phyloP scores from a whole-genome alignment of 2,113 vertebrate genomes.

The Nesoenas mayeri region DNA sequence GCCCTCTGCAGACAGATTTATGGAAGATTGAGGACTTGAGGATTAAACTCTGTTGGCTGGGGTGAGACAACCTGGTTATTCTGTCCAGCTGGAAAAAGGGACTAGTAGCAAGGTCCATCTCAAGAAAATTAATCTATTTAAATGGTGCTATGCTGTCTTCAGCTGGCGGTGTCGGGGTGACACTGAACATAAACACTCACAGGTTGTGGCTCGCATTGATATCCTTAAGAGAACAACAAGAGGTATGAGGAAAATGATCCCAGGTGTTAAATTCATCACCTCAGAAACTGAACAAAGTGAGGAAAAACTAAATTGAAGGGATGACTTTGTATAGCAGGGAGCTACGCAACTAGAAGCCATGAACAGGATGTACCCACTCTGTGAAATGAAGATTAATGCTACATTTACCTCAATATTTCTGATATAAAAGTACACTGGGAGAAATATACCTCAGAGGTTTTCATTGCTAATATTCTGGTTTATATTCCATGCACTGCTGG shows the following conservation, averaged over 20 bases:
- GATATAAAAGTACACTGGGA: neutral
- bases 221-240: neutral
- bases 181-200: constrained; percentile 3
- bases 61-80: constrained; percentile 33
- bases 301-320: neutral
- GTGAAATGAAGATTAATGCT: neutral
- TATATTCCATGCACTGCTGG: neutral
- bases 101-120: neutral
- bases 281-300: neutral
- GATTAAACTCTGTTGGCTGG: constrained; percentile 38
- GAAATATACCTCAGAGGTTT: neutral
- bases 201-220: neutral
- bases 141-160: constrained; percentile 17
- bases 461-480: neutral
- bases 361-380: neutral
- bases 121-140: constrained; percentile 52
- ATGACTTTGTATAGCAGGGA: neutral
- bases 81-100: constrained; percentile 55
- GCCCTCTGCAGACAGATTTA: constrained; percentile 62
- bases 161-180: neutral
- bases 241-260: neutral
- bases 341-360: neutral
- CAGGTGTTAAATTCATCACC: constrained; percentile 5
- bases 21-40: constrained; percentile 8
- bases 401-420: neutral